These are phyloP conservation scores for Tethya wilhelma DNA, from an alignment of 37 sponge, comb jelly and placozoan genomes.

Conservation along the genomic window DNA sequence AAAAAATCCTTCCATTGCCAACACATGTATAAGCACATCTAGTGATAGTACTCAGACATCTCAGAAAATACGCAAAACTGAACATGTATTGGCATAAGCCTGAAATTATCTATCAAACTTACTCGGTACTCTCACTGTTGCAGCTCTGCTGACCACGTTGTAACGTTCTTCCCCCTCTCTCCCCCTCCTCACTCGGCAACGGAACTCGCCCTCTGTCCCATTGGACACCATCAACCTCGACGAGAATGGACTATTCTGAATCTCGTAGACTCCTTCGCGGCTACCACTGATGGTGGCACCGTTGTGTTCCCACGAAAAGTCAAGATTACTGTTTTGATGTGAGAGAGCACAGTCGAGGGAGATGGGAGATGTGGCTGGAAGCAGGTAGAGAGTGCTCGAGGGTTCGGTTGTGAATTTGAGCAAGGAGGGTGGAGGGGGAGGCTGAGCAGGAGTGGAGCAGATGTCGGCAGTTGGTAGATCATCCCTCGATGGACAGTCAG, in stretches of 20 bases:
- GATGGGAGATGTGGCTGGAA: not conserved
- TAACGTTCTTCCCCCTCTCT: not conserved
- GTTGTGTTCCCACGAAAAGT: not conserved
- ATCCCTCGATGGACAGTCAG: not conserved
- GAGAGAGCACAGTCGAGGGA: not conserved
- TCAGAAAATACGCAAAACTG: not conserved
- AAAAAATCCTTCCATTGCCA: not conserved
- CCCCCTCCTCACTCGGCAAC: not conserved
- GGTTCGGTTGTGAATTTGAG: slow-evolving; percentile 2
- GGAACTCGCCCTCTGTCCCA: not conserved
- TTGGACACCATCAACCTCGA: not conserved
- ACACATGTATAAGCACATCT: not conserved
- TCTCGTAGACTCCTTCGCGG: not conserved
- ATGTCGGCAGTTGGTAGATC: not conserved
- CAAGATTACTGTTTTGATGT: not conserved
- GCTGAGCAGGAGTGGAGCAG: no score
- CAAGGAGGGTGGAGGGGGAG: no score
- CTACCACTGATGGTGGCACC: not conserved
- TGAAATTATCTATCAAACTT: not conserved
- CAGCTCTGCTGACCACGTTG: not conserved
- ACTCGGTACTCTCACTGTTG: not conserved
- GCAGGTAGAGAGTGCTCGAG: not conserved
- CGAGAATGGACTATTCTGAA: not conserved
- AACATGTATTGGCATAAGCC: not conserved
- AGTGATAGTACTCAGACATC: not conserved